Evolutionary conservation across 1,140 invertebrate genomes (phyloP).

Genomic region (Drosophila persimilis): DNA sequence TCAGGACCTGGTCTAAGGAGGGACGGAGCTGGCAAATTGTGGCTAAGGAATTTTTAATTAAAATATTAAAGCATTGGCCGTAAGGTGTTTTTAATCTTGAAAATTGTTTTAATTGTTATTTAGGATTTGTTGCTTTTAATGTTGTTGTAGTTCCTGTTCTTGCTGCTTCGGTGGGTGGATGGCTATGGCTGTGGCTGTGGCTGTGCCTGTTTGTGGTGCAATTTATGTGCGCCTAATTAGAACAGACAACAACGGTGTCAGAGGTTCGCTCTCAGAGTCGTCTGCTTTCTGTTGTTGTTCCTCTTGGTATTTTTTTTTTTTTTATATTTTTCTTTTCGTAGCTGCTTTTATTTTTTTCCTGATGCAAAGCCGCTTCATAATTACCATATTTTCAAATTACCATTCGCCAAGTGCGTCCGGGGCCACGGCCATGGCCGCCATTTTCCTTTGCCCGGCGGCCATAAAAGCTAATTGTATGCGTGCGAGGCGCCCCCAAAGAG

Average conservation of each 20-base stretch:
- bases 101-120: constrained; percentile 82
- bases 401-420: constrained; percentile 62
- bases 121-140: constrained; percentile 58
- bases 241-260: constrained; percentile 66
- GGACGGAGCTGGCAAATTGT: constrained; percentile 36
- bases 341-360: constrained; percentile 23
- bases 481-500: constrained; percentile 30
- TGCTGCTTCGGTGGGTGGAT: no score
- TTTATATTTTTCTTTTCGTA: background rate
- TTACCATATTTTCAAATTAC: constrained; percentile 82
- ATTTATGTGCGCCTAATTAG: constrained; percentile 78
- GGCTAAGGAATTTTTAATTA: constrained; percentile 77
- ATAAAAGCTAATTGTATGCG: constrained; percentile 81
- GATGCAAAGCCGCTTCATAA: constrained; percentile 63
- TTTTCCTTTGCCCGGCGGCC: constrained; percentile 55
- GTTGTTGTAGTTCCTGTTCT: constrained; percentile 11
- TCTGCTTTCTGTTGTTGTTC: background rate
- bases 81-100: constrained; percentile 80
- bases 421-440: constrained; percentile 43
- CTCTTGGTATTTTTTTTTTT: constrained; percentile 1
- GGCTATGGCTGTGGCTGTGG: constrained; percentile 14
- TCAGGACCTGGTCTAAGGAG: background rate
- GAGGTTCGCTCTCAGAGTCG: constrained; percentile 11
- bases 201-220: constrained; percentile 41
- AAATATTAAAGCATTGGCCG: constrained; percentile 77